Conservation (phyloP, 2,113 vertebrate genomes). For the Vidua chalybeata region DNA sequence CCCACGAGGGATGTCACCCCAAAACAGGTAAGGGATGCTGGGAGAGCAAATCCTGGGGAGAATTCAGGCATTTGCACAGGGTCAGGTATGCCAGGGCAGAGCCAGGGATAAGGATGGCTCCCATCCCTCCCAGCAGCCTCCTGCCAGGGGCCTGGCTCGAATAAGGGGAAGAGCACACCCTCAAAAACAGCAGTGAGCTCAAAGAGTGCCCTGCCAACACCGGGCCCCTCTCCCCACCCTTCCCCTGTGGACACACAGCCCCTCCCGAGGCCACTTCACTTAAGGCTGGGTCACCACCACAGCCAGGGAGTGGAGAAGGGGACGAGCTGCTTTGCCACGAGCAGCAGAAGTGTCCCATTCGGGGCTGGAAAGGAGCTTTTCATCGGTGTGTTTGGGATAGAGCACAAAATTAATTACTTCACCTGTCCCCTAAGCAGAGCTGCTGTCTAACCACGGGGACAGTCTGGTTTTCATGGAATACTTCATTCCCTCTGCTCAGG, state of each 20-base stretch:
- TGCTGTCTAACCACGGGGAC: not conserved
- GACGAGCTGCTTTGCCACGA: not conserved
- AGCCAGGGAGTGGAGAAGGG: not conserved
- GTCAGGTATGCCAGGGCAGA: not conserved
- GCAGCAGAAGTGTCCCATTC: not conserved
- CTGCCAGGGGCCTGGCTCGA: not conserved
- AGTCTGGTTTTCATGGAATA: not conserved
- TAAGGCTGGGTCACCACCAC: not conserved
- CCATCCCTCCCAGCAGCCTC: not conserved
- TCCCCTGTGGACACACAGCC: not conserved
- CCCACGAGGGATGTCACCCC: not conserved
- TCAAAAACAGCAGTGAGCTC: constrained; percentile 46
- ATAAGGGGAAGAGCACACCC: constrained; percentile 25
- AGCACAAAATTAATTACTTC: not conserved
- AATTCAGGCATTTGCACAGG: not conserved
- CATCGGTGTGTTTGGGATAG: accelerated
- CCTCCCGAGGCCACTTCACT: not conserved
- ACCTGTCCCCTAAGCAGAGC: not conserved
- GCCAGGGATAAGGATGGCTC: not conserved
- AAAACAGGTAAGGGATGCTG: accelerated
- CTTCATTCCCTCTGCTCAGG: not conserved
- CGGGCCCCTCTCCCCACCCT: not conserved
- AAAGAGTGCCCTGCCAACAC: not conserved
- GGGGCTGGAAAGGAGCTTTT: not conserved
- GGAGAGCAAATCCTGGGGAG: not conserved